Percentiles rank a stretch among this genome's conserved stretches.
These are phyloP conservation scores for Eurypyga helias DNA, from an alignment of 2,113 vertebrate genomes.

Conservation along the genomic window DNA sequence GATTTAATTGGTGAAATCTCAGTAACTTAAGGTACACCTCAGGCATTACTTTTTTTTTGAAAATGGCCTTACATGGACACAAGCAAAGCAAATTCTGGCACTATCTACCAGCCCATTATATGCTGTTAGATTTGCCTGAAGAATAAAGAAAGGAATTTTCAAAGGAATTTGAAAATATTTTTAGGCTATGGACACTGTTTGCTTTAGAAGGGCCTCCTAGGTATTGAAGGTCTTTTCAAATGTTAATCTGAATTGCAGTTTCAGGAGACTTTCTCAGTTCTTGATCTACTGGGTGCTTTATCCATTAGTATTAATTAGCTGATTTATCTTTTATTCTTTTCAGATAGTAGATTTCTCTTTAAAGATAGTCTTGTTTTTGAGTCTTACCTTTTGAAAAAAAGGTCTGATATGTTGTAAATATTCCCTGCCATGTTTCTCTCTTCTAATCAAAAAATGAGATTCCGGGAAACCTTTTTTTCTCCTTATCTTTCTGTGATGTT, in stretches of 20 bases:
- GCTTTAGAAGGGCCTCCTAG: neutral
- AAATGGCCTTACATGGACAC: conserved; percentile 30
- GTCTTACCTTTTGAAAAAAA: neutral
- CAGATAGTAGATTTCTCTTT: neutral
- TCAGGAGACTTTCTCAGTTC: neutral
- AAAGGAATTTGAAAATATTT: conserved; percentile 14
- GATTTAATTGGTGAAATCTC: conserved; percentile 70
- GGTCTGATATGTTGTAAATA: neutral
- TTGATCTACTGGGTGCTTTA: neutral
- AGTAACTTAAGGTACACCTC: conserved; percentile 60
- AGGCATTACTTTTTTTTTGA: conserved; percentile 24
- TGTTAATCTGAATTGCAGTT: conserved; percentile 15
- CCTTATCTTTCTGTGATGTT: neutral
- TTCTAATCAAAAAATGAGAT: neutral
- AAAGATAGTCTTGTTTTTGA: neutral
- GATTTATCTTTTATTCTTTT: neutral
- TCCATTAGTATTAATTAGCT: neutral
- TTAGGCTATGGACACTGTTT: neutral
- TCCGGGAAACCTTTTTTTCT: neutral
- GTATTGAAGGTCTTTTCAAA: conserved; percentile 26
- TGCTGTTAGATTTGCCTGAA: neutral
- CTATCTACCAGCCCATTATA: neutral
- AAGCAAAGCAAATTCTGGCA: conserved; percentile 17
- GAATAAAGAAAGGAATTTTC: conserved; percentile 15
- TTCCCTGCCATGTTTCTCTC: neutral